Conservation (phyloP, 1,140 invertebrate species). For the Drosophila tropicalis region DNA sequence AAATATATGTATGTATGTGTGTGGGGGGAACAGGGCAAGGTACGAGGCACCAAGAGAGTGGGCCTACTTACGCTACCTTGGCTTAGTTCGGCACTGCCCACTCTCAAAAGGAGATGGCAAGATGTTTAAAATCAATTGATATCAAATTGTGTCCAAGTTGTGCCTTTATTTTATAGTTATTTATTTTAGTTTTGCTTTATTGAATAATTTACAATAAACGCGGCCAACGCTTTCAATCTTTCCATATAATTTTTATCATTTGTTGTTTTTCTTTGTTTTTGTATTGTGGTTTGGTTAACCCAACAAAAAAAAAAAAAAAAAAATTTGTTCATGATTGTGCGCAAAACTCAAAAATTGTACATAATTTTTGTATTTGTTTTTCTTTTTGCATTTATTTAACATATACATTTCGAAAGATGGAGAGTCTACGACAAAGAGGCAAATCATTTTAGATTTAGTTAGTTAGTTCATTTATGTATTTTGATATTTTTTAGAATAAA, state of each 20-base stretch:
- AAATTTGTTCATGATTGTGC: conserved; percentile 13
- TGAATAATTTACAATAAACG: conserved; percentile 70
- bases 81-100: too few species aligned
- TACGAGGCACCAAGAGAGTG: too few species aligned
- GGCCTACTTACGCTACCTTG: too few species aligned
- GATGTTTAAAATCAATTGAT: too few species aligned
- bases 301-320: too few species aligned
- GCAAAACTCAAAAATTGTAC: conserved; percentile 20
- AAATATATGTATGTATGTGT: too few species aligned
- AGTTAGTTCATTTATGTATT: background rate
- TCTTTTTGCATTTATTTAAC: conserved; percentile 18
- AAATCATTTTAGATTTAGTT: conserved; percentile 30
- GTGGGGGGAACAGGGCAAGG: too few species aligned
- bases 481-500: background rate
- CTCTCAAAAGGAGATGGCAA: too few species aligned
- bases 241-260: conserved; percentile 5
- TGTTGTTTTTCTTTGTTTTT: conserved; percentile 2
- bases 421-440: conserved; percentile 5
- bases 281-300: conserved; percentile 37
- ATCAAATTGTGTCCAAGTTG: conserved; percentile 39
- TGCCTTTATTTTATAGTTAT: conserved; percentile 48
- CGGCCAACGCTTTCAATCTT: conserved; percentile 23
- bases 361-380: conserved; percentile 21
- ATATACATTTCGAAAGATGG: conserved; percentile 43
- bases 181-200: conserved; percentile 36